A percentile compares a stretch with the other conserved stretches of the same genome.
Conservation (phyloP, 2,888 invertebrate species). For the Pycnomerus fuliginosus region DNA sequence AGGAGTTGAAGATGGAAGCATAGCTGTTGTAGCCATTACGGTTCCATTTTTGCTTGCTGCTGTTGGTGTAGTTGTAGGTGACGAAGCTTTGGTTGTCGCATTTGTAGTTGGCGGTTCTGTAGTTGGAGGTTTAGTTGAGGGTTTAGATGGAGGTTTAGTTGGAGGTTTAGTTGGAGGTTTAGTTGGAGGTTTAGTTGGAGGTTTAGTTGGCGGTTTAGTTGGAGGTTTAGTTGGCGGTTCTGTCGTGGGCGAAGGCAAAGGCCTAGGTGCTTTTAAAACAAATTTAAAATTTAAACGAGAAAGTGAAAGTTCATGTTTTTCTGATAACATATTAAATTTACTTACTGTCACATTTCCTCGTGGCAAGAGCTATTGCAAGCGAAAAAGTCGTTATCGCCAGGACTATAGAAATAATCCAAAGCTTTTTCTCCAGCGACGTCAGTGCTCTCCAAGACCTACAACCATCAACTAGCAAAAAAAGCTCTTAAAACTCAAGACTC, state of each 20-base stretch:
- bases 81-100: too few relatives aligned
- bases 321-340: not conserved
- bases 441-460: conserved; percentile 11
- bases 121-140: too few relatives aligned
- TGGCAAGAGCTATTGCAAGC: conserved; percentile 7
- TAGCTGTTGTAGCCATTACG: too few relatives aligned
- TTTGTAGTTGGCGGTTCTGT: too few relatives aligned
- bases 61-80: too few relatives aligned
- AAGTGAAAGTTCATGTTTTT: not conserved
- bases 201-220: too few relatives aligned
- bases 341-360: conserved; percentile 5
- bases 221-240: not conserved
- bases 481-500: not conserved
- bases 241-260: conserved; percentile 2
- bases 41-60: too few relatives aligned
- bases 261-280: conserved; percentile 3
- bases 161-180: too few relatives aligned
- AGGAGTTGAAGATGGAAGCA: too few relatives aligned
- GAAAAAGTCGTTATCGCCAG: conserved; percentile 6
- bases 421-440: conserved; percentile 7
- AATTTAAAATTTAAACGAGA: not conserved
- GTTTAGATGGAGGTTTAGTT: too few relatives aligned
- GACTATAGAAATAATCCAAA: conserved; percentile 6
- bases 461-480: conserved; percentile 2
- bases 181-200: too few relatives aligned